phyloP scores from a whole-genome alignment of 2,113 vertebrate genomes.

The Pachycephala philippinensis region DNA sequence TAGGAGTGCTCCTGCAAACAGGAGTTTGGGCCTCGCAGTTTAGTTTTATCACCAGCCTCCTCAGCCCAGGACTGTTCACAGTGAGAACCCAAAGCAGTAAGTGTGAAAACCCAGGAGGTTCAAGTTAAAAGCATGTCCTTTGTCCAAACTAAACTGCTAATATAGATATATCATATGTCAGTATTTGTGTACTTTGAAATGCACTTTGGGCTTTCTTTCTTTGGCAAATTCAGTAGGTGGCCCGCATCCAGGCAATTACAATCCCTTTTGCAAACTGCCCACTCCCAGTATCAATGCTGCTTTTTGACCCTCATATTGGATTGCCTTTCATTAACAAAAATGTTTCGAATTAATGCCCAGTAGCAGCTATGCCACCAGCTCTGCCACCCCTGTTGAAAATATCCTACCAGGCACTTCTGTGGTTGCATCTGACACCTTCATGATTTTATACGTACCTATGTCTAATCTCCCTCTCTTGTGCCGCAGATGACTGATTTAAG shows the following conservation, averaged over 20 bases:
- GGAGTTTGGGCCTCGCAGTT: neutral
- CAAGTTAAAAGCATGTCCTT: neutral
- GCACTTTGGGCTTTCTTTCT: neutral
- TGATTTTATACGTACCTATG: neutral
- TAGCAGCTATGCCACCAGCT: neutral
- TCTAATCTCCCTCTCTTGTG: neutral
- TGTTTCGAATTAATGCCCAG: neutral
- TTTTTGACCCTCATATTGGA: neutral
- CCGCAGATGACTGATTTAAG: neutral
- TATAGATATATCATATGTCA: neutral
- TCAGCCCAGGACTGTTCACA: neutral
- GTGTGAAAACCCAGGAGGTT: neutral
- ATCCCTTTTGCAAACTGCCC: neutral
- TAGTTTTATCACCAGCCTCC: neutral
- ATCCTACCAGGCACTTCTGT: neutral
- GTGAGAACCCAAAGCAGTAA: neutral
- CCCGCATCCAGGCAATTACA: neutral
- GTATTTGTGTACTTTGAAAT: neutral
- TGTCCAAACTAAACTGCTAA: neutral
- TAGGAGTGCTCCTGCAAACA: neutral
- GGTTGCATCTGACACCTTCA: neutral
- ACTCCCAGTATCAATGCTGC: accelerated
- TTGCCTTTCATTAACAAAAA: neutral
- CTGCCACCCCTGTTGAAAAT: neutral
- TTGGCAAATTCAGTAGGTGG: neutral